Base-by-base conservation (phyloP, 2,113 vertebrate genomes). In the Pygoscelis antarcticus region DNA sequence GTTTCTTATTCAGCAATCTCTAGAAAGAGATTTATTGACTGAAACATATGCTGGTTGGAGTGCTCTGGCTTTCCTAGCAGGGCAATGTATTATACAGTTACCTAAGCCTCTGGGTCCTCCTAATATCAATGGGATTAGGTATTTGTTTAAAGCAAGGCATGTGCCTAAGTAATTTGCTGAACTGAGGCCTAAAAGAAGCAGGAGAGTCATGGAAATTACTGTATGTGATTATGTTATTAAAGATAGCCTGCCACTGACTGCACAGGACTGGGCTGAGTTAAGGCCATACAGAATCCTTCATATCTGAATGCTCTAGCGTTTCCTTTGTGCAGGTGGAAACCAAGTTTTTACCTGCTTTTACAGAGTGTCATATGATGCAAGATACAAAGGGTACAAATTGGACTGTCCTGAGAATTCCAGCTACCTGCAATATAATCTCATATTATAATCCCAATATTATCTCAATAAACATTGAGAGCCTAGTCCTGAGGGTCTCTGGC, bases 321-420 rank as follows among this genome's bases (percentile, higher is more conserved):
- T 47, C 15, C 2, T 36, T 36, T 75, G 9, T 68, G 7, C 42
- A 22, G 16, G 3, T 10, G 11, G 10, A 76, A 78, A 60, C 0
- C 4, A 46, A 6, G 2, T 61, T 87, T 84, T 38, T 6, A 30
- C 5, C 27, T 2, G 0, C 0, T 55, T 78, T 60, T 71, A 21
- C 40, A 4, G n/a, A 40, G 3, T 5, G 1, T 10, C 15, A 7
- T 16, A n/a, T 1, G 1, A 30, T 55, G 22, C 2, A 32, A 32
- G 13, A 38, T 54, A 49, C 9, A 38, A 19, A 29, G 3, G 6
- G 9, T 13, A 49, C 9, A 52, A 60, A 21, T 7, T 18, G 7
- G 4, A 76, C 27, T 15, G 4, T 72, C 18, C 27, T 70, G 27
- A 65, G 36, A 65, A 49, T 85, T 85, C 21, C 27, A 49, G 5